phyloP scores from a whole-genome alignment of 2,797 vertebrate species.

The Coreius guichenoti region DNA sequence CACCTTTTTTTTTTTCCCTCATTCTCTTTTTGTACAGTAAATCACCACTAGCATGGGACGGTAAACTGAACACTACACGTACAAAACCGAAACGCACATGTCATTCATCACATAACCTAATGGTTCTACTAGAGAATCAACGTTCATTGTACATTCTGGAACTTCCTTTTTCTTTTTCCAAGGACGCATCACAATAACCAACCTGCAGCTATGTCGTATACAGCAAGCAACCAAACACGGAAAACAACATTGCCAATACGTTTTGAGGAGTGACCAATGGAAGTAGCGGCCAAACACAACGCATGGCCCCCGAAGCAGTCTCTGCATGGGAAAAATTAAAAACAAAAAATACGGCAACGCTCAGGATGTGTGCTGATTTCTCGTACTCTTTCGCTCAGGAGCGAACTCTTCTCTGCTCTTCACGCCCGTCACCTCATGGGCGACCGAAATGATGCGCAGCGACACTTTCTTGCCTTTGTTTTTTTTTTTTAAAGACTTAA shows the following conservation, averaged over 20 bases:
- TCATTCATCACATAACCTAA: slow-evolving; percentile 35
- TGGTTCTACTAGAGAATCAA: slow-evolving; percentile 29
- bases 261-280: slow-evolving; percentile 70
- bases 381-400: slow-evolving; percentile 78
- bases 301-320: slow-evolving; percentile 74
- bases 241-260: slow-evolving; percentile 72
- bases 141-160: slow-evolving; percentile 26
- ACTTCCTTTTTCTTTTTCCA: slow-evolving; percentile 36
- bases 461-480: slow-evolving; percentile 84
- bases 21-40: slow-evolving; percentile 70
- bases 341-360: slow-evolving; percentile 24
- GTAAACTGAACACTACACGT: slow-evolving; percentile 57
- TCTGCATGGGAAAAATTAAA: neutral
- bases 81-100: slow-evolving; percentile 41
- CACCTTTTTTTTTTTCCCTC: slow-evolving; percentile 60
- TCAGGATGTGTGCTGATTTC: slow-evolving; percentile 56
- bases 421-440: slow-evolving; percentile 73
- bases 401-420: slow-evolving; percentile 74
- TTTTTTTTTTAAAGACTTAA: slow-evolving; percentile 66
- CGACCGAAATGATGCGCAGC: slow-evolving; percentile 78
- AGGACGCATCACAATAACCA: slow-evolving; percentile 44
- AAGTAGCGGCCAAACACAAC: slow-evolving; percentile 56
- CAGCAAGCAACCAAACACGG: slow-evolving; percentile 66
- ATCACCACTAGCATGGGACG: slow-evolving; percentile 66
- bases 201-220: slow-evolving; percentile 69